Conservation (phyloP, 2,797 vertebrate genomes). For the Leontopithecus rosalia region DNA sequence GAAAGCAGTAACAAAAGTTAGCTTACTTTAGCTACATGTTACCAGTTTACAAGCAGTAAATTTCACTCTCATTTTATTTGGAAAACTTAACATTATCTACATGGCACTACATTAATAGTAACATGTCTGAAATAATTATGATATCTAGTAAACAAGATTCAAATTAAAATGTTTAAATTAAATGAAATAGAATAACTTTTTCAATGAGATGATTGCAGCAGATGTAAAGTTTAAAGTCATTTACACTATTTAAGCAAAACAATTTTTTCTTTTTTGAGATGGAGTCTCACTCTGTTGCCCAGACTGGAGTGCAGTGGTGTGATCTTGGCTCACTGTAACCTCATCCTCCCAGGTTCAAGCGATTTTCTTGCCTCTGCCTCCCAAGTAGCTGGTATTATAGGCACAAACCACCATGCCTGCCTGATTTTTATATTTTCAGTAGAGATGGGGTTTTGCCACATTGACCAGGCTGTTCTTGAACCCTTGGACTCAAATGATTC, state of each 20-base stretch:
- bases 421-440: neutral
- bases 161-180: constrained; percentile 31
- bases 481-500: neutral
- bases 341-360: neutral
- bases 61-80: neutral
- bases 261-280: neutral
- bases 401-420: neutral
- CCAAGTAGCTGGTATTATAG: neutral
- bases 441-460: neutral
- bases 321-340: neutral
- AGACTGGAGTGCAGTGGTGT: neutral
- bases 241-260: neutral
- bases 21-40: neutral
- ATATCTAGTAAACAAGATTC: neutral
- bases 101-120: neutral
- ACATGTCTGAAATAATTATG: neutral
- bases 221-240: neutral
- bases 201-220: neutral
- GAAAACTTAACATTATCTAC: neutral
- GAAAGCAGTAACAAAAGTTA: constrained; percentile 64
- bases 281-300: neutral
- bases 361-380: neutral
- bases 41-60: neutral
- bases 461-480: neutral
- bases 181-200: neutral